These are phyloP conservation scores for Diachasmimorpha longicaudata DNA, from an alignment of 1,140 invertebrate species.

Conservation along the genomic window DNA sequence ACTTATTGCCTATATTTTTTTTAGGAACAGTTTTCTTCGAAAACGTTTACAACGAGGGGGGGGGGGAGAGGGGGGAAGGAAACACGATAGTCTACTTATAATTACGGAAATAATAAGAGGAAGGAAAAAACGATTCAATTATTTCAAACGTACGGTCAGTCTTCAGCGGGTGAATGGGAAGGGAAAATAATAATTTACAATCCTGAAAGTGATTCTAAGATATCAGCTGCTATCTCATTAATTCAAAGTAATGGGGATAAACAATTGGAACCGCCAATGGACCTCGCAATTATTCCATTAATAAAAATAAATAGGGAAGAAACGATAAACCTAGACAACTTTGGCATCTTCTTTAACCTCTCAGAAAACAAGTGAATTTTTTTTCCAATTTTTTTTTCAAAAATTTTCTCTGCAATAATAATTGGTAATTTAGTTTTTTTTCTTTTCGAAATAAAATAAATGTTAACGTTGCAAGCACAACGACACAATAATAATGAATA, in stretches of 20 bases:
- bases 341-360: slow-evolving; percentile 59
- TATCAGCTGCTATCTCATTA: background rate
- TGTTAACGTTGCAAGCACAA: background rate
- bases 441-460: background rate
- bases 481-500: slow-evolving; percentile 41
- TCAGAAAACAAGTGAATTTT: slow-evolving; percentile 44
- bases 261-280: background rate
- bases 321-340: slow-evolving; percentile 62
- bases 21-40: slow-evolving; percentile 64
- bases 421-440: background rate
- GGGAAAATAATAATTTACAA: background rate
- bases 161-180: slow-evolving; percentile 51
- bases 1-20: slow-evolving; percentile 60
- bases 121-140: slow-evolving; percentile 33
- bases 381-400: slow-evolving; percentile 33
- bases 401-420: slow-evolving; percentile 2
- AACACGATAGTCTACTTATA: slow-evolving; percentile 14
- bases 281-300: slow-evolving; percentile 32
- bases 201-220: too few relatives aligned
- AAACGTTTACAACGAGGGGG: slow-evolving; percentile 56
- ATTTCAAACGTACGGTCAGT: slow-evolving; percentile 49
- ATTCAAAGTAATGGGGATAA: background rate
- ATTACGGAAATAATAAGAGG: slow-evolving; percentile 38
- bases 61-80: slow-evolving; percentile 36
- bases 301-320: slow-evolving; percentile 27